phyloP scores from a whole-genome alignment of 2,113 vertebrate species.

The Theropithecus gelada region DNA sequence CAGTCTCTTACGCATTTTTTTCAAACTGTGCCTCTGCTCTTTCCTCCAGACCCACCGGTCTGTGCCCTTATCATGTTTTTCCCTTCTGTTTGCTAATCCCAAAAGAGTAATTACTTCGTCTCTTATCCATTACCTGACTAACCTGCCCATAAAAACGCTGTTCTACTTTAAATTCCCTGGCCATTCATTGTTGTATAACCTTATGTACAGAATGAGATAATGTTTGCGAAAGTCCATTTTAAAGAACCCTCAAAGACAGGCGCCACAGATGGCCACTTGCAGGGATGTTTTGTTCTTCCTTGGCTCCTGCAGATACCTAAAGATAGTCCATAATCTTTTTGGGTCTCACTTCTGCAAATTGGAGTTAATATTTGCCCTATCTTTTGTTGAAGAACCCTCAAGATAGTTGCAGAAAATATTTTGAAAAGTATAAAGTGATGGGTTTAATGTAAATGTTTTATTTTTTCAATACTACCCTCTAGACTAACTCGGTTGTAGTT shows the following conservation, averaged over 20 bases:
- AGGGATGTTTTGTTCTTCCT: not conserved
- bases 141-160: not conserved
- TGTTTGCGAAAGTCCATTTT: constrained; percentile 23
- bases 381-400: not conserved
- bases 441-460: constrained; percentile 9
- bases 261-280: not conserved
- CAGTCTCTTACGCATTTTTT: not conserved
- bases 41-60: not conserved
- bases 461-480: constrained; percentile 13
- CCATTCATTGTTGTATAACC: not conserved
- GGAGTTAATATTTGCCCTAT: not conserved
- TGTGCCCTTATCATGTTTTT: not conserved
- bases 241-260: constrained; percentile 12
- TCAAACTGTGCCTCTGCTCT: not conserved
- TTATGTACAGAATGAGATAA: constrained; percentile 30
- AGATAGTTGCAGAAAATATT: not conserved
- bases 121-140: constrained; percentile 12
- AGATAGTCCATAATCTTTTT: not conserved
- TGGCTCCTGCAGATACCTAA: not conserved
- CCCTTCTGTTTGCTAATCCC: not conserved
- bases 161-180: constrained; percentile 45
- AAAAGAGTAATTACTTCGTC: not conserved
- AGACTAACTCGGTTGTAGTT: constrained; percentile 5
- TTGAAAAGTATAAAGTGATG: not conserved
- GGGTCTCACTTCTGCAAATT: not conserved